Percentiles rank a stretch among this genome's conserved stretches.
These are phyloP conservation scores for Caretta caretta DNA, from an alignment of 2,113 vertebrate genomes.

Conservation along the genomic window DNA sequence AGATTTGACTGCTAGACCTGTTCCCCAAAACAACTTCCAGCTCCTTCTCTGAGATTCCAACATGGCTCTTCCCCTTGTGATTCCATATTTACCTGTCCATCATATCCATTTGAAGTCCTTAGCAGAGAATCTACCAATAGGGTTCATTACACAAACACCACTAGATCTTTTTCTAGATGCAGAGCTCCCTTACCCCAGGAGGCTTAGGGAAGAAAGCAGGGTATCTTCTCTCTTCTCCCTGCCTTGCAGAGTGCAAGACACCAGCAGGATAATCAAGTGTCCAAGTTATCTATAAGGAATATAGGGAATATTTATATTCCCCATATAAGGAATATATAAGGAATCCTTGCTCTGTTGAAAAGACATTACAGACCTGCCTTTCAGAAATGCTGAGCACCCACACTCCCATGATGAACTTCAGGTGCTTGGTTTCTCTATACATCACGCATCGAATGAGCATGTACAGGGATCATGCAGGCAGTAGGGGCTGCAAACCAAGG, in stretches of 20 bases:
- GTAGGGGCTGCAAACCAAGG: background rate
- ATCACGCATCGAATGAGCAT: background rate
- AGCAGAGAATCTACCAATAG: background rate
- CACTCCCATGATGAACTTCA: no score
- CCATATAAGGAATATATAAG: background rate
- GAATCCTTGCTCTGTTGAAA: background rate
- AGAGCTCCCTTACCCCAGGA: background rate
- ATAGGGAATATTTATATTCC: no score
- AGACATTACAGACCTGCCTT: background rate
- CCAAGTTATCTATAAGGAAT: background rate
- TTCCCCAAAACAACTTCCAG: background rate
- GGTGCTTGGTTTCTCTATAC: background rate
- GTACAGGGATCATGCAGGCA: no score
- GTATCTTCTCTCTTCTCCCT: background rate
- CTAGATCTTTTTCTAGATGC: background rate
- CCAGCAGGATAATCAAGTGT: background rate
- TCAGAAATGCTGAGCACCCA: no score
- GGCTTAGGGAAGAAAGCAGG: no score
- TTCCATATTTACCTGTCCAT: background rate
- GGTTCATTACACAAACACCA: background rate
- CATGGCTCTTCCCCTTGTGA: background rate
- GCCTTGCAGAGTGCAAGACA: background rate
- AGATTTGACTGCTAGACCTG: background rate
- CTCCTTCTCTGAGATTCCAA: background rate
- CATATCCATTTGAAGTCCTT: background rate